These are phyloP conservation scores for Steromphala cineraria DNA, from an alignment of 2,888 invertebrate species.

Conservation along the genomic window DNA sequence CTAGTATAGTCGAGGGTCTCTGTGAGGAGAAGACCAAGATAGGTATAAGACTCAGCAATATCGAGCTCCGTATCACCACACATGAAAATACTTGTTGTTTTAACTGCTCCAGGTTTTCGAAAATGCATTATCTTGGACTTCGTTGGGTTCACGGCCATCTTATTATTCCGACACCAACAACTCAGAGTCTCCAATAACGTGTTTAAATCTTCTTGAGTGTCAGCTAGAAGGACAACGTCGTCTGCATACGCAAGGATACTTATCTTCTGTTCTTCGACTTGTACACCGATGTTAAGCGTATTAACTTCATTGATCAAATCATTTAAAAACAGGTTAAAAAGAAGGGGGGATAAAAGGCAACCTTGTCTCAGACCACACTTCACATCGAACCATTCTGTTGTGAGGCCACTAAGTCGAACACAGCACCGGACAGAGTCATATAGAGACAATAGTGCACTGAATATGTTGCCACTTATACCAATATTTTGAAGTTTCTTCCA, in stretches of 20 bases:
- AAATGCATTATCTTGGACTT: conserved; percentile 7
- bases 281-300: background rate
- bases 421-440: background rate
- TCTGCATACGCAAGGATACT: too few relatives aligned
- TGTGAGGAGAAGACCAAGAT: conserved; percentile 1
- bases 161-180: background rate
- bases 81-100: background rate
- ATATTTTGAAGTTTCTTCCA: too few relatives aligned
- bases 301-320: background rate
- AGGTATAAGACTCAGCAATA: background rate
- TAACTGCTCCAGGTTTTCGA: background rate
- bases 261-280: background rate
- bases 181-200: background rate
- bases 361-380: too few relatives aligned
- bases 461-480: background rate
- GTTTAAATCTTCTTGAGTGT: background rate
- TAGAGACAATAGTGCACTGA: background rate
- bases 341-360: too few relatives aligned
- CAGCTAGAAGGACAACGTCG: background rate
- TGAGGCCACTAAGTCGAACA: too few relatives aligned
- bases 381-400: too few relatives aligned
- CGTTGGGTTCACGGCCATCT: background rate
- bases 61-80: background rate
- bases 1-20: conserved; percentile 17
- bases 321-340: background rate